Evolutionary conservation across 2,113 vertebrate species (phyloP), one percentile per base, ranked within the genome.

Genomic region (Solenodon paradoxus): DNA sequence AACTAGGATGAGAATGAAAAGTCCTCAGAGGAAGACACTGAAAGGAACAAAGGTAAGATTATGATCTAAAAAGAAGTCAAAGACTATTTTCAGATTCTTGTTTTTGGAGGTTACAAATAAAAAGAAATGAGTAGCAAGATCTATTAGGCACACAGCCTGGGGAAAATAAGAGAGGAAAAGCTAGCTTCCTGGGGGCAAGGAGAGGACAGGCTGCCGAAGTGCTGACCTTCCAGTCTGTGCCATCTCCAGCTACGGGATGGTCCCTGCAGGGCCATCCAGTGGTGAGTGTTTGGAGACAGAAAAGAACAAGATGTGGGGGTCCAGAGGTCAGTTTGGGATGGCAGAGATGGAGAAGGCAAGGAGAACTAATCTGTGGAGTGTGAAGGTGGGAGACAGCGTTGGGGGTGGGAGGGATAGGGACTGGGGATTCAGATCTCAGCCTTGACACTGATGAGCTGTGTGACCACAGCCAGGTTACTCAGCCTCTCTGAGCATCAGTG

Each of bases 11-110:
- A 92, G 64, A 92, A 32, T 75, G 68, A 84, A 64, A 81, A 83
- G 63, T 47, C 17, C 57, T 79, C 49, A 57, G 63, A 87, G 10
- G 83, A 74, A 71, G 64, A 63, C 64, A 81, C 11, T 45, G 26
- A 53, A 81, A 79, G 32, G 42, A 64, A 26, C 35, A 89, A 69
- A 92, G 75, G 40, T 92, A 88, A 75, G 71, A 93, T 74, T 69
- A 38, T 45, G 64, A 88, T 68, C 57, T 69, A 71, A 84, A 84
- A 90, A 64, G 84, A 75, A 92, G 45, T 17, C 59, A 35, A 78
- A 94, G 51, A 68, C 30, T 78, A n/a, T 92, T 51, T 79, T 69
- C 71, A 30, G 40, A 57, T n/a, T 35, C n/a, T 82, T 88, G 38
- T 42, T 47, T 88, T 90, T 79, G 81, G 42, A 80, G 51, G 17